Percentiles rank a stretch among this genome's conserved stretches.
These are phyloP conservation scores for Phorcus lineatus DNA, from an alignment of 2,888 invertebrate genomes.

Conservation along the genomic window DNA sequence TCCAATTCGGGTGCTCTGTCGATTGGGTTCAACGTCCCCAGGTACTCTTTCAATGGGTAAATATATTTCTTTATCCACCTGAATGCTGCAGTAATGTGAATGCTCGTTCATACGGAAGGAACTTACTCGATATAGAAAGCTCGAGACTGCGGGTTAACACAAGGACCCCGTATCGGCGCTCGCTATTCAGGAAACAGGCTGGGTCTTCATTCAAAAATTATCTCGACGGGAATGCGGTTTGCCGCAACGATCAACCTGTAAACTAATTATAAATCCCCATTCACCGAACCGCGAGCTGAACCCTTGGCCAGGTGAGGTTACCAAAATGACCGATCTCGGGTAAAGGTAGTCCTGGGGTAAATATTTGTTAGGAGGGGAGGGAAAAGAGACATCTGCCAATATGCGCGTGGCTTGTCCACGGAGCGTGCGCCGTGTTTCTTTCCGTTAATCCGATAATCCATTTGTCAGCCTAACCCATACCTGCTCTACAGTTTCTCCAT, in stretches of 20 bases:
- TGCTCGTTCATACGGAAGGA: background rate
- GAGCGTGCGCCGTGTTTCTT: background rate
- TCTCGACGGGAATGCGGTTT: background rate
- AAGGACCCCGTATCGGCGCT: background rate
- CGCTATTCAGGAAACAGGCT: background rate
- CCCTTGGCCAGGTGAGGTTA: background rate
- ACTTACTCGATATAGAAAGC: background rate
- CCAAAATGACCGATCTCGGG: background rate
- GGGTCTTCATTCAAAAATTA: background rate
- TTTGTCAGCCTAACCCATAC: background rate
- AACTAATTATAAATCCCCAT: conserved; percentile 8
- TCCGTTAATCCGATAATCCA: background rate
- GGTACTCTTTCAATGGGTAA: background rate
- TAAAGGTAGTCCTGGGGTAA: background rate
- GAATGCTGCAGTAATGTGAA: background rate
- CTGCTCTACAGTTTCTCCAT: background rate
- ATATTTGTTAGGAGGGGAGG: background rate
- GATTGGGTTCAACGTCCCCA: background rate
- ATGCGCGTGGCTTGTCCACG: background rate
- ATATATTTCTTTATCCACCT: background rate
- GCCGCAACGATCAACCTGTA: background rate
- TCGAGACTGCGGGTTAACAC: background rate
- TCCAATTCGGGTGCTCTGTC: too few relatives aligned
- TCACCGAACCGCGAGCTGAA: background rate
- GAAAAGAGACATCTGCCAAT: background rate